A percentile compares a stretch with the other conserved stretches of the same genome.
phyloP scores from a whole-genome alignment of 2,888 invertebrate species.

The Drosophila testacea region DNA sequence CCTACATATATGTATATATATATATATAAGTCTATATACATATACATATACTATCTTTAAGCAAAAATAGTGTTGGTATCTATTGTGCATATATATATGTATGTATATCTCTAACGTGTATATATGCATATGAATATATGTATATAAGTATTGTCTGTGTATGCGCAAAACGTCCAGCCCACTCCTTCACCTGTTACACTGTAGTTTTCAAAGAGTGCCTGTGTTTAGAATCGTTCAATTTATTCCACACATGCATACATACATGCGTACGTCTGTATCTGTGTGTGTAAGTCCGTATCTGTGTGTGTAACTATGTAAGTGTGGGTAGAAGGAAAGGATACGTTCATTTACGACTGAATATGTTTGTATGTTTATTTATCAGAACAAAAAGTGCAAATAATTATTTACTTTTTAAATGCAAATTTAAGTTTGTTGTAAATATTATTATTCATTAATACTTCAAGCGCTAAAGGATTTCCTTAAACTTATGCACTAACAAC shows the following conservation, averaged over 20 bases:
- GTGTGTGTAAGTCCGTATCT: neutral
- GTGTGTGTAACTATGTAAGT: too few relatives aligned
- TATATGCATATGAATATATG: conserved; percentile 21
- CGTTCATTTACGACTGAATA: neutral
- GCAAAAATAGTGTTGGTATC: conserved; percentile 34
- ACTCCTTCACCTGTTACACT: conserved; percentile 76
- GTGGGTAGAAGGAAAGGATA: conserved; percentile 6
- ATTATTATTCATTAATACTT: too few relatives aligned
- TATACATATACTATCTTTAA: conserved; percentile 22
- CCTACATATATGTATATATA: conserved; percentile 2
- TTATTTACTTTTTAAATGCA: neutral
- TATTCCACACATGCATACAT: conserved; percentile 24
- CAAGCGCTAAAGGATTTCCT: too few relatives aligned
- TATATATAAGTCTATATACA: neutral
- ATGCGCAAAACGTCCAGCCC: conserved; percentile 71
- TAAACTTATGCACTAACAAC: too few relatives aligned
- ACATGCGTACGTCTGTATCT: neutral
- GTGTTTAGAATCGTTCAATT: conserved; percentile 38
- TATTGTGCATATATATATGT: conserved; percentile 20
- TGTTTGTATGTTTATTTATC: neutral
- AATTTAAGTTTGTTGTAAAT: neutral
- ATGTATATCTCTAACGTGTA: conserved; percentile 19
- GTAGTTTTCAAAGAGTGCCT: conserved; percentile 34
- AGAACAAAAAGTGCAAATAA: neutral
- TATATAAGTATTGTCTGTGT: conserved; percentile 46